phyloP scores from a whole-genome alignment of 64 coral and sea anemone genomes.

The Montipora cactus region DNA sequence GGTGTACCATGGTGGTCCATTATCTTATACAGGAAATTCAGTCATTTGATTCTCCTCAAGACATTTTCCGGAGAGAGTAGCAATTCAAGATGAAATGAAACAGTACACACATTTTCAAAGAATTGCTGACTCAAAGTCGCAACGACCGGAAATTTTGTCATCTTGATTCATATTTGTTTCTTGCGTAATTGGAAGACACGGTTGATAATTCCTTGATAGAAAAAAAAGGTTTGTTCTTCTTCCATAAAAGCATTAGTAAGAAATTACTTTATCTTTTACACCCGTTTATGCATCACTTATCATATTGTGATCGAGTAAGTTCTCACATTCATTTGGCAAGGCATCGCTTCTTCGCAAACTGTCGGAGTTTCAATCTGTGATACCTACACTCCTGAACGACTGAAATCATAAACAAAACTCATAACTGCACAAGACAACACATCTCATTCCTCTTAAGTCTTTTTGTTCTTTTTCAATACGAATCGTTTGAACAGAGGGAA shows the following conservation, averaged over 20 bases:
- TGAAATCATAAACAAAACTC: neutral
- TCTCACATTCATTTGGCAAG: too few relatives aligned
- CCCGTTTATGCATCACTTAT: too few relatives aligned
- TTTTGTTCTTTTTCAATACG: neutral
- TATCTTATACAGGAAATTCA: slow-evolving; percentile 51
- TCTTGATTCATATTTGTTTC: slow-evolving; percentile 7
- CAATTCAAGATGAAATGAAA: slow-evolving; percentile 18
- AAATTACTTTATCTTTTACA: neutral
- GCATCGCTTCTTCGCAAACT: too few relatives aligned
- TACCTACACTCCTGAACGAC: neutral
- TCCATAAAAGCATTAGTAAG: neutral
- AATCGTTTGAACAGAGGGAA: neutral
- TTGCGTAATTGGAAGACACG: neutral
- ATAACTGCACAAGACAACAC: too few relatives aligned
- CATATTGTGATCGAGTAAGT: too few relatives aligned
- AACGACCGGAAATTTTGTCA: slow-evolving; percentile 20
- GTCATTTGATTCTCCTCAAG: slow-evolving; percentile 33
- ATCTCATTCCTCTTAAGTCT: neutral
- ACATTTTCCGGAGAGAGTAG: slow-evolving; percentile 20
- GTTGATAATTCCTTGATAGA: neutral
- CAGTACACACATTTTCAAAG: neutral
- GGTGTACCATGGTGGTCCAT: slow-evolving; percentile 37
- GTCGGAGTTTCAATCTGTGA: neutral
- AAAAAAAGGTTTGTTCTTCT: neutral
- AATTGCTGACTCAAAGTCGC: neutral